Conservation (phyloP, 1,140 invertebrate genomes). For the Homalodisca vitripennis region DNA sequence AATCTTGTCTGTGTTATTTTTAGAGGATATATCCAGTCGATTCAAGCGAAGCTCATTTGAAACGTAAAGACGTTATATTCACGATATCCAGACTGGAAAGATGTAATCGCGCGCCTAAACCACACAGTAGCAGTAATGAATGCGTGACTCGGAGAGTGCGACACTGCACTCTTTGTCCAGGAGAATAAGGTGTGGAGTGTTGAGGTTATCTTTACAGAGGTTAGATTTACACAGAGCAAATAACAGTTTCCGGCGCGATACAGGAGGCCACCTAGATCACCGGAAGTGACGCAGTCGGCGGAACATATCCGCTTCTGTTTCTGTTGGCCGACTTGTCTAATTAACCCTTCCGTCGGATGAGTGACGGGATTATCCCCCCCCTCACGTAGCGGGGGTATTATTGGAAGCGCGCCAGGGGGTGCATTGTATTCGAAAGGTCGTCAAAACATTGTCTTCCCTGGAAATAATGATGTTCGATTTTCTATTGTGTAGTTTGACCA, state of each 20-base stretch:
- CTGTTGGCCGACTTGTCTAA: constrained; percentile 13
- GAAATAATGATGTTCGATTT: not conserved
- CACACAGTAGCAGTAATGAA: not conserved
- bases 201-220: constrained; percentile 11
- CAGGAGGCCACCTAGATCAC: constrained; percentile 15
- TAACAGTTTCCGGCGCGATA: constrained; percentile 14
- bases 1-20: too few species aligned
- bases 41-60: too few species aligned
- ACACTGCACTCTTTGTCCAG: not conserved
- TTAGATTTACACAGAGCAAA: not conserved
- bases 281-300: not conserved
- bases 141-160: not conserved
- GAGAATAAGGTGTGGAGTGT: not conserved
- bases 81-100: too few species aligned
- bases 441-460: constrained; percentile 9
- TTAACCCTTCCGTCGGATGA: constrained; percentile 11
- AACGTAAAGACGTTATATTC: too few species aligned
- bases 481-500: not conserved
- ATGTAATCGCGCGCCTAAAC: not conserved
- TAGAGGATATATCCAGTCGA: too few species aligned
- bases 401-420: not conserved
- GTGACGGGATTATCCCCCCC: not conserved
- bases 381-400: constrained; percentile 7
- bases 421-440: constrained; percentile 17
- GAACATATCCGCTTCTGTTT: constrained; percentile 17